Evolutionary conservation across 2,797 vertebrate genomes (phyloP), one percentile per base, ranked within the genome.

Genomic region (Gila robusta): DNA sequence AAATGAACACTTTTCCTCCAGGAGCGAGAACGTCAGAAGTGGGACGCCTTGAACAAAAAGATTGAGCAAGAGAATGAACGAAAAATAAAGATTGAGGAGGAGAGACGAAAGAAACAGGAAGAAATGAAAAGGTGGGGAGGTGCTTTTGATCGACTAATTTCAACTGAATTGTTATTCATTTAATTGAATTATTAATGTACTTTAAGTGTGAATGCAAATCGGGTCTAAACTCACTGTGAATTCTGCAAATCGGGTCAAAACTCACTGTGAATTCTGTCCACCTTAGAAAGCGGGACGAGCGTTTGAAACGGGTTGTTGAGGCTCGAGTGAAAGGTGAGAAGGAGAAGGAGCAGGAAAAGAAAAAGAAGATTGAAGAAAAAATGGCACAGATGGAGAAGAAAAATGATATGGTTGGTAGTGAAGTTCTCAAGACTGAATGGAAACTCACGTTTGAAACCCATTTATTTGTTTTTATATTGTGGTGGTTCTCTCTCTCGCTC

Each of bases 31-130:
- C 94, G 96, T 1, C 92, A 95, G 91, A 98, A 98, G 11, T 93
- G 98, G 83, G 98, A 99, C 84, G 96, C 93, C 41, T 95, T 99
- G 26, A 96, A 96, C 88, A 97, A 96, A 92, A 99, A 99, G 91
- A 96, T 97, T 88, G 97, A 98, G 89, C 97, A 97, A 0, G 98
- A 99, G 91, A 96, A 97, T 17, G 96, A 98, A 80, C 95, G 98
- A 71, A 96, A 94, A 85, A 96, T 94, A 92, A 99, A 98, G 89
- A 94, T 98, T 91, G 98, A 99, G 87, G 98, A 99, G 86, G 97
- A 98, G 35, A 98, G 96, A 93, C 96, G 91, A 73, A 96, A 86
- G 71, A 97, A 97, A 66, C 96, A 96, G 77, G 97, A 98, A 9
- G 98, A 99, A 86, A 92, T 97, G 67, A 99, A 96, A 93, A 95